A percentile compares a stretch with the other conserved stretches of the same genome.
Conservation (phyloP, 2,888 invertebrate genomes). For the Empis stercorea region DNA sequence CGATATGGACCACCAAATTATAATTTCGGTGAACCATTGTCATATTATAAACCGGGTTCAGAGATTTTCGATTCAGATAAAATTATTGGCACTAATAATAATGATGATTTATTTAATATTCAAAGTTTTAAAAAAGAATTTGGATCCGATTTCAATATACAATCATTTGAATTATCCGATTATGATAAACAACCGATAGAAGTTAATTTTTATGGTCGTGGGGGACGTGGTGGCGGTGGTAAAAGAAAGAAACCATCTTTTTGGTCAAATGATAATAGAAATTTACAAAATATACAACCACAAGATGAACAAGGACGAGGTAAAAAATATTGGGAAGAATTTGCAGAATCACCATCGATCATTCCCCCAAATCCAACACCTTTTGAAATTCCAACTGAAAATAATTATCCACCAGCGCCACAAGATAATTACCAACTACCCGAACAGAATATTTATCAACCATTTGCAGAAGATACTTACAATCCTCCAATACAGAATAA, state of each 20-base stretch:
- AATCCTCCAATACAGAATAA: no score
- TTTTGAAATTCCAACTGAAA: constrained; percentile 19
- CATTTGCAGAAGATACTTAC: no score
- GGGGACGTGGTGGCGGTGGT: no score
- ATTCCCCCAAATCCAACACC: constrained; percentile 15
- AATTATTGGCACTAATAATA: background rate
- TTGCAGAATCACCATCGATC: background rate
- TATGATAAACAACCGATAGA: constrained; percentile 29
- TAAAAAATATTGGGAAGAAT: no score
- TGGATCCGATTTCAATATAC: constrained; percentile 10
- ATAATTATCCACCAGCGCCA: background rate
- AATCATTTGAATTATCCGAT: constrained; percentile 20
- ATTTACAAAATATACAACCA: no score
- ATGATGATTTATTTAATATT: background rate
- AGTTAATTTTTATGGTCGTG: constrained; percentile 24
- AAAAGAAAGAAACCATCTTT: no score
- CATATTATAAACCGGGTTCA: constrained; percentile 18
- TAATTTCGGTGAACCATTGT: constrained; percentile 13
- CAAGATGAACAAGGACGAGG: no score
- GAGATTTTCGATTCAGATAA: background rate
- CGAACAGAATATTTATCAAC: no score
- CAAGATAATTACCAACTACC: no score
- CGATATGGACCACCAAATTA: constrained; percentile 24
- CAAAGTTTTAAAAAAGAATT: constrained; percentile 3
- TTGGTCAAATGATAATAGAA: no score